Percentiles rank a stretch among this genome's conserved stretches.
Conservation (phyloP, 2,113 vertebrate species). For the Picathartes gymnocephalus region DNA sequence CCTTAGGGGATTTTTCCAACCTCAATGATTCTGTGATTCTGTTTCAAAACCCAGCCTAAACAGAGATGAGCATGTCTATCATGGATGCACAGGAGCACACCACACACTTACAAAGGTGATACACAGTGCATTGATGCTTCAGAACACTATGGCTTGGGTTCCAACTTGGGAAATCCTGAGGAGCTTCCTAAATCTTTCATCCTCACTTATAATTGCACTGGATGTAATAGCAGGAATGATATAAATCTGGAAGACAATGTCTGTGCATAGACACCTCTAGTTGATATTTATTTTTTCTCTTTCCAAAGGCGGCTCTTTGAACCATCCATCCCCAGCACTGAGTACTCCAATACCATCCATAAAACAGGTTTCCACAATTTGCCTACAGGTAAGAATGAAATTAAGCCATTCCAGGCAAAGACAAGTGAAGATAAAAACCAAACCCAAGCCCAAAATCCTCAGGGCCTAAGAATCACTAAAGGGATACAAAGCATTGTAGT, state of each 20-base stretch:
- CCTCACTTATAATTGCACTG: not conserved
- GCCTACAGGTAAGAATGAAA: not conserved
- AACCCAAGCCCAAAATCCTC: not conserved
- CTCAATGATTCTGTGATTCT: not conserved
- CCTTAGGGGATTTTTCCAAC: not conserved
- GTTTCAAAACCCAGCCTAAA: not conserved
- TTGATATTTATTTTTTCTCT: not conserved
- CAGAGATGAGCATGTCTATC: not conserved
- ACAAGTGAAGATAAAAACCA: fast-evolving
- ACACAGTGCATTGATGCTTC: fast-evolving
- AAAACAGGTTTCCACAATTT: not conserved
- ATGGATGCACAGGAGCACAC: fast-evolving
- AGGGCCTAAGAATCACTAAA: not conserved
- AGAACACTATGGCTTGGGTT: not conserved
- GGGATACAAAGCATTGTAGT: not conserved
- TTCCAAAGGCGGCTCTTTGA: not conserved
- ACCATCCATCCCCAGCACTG: not conserved
- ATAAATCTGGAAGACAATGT: not conserved
- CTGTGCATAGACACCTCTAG: not conserved
- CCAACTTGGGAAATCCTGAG: not conserved
- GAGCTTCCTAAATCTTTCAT: not conserved
- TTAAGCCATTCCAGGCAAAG: not conserved
- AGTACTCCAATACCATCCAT: not conserved
- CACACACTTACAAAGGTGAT: fast-evolving
- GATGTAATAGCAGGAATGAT: not conserved